Conservation (phyloP, 2,113 vertebrate genomes). For the Camarhynchus parvulus region DNA sequence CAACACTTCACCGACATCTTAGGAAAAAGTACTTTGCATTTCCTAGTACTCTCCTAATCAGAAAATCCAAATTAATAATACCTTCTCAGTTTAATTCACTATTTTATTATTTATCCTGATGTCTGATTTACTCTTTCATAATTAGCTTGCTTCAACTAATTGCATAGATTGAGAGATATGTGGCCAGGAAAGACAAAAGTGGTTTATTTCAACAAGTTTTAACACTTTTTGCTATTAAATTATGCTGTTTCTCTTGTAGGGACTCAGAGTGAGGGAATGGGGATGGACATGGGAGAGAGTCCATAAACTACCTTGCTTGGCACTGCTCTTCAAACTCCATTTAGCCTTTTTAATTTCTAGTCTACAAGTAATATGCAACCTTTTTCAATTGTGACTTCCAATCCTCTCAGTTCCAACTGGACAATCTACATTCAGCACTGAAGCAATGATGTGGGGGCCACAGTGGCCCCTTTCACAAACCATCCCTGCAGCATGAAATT, state of each 20-base stretch:
- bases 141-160: background rate
- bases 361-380: background rate
- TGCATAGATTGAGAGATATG: background rate
- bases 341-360: background rate
- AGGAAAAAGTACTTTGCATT: background rate
- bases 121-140: background rate
- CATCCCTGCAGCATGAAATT: accelerated
- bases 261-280: background rate
- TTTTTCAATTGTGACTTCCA: background rate
- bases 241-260: background rate
- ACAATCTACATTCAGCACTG: background rate
- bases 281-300: background rate
- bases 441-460: background rate
- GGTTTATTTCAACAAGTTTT: background rate
- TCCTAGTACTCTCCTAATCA: background rate
- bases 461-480: background rate
- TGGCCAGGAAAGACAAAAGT: background rate
- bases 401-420: background rate
- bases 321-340: background rate
- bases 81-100: background rate
- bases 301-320: background rate
- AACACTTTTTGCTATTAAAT: background rate
- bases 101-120: background rate
- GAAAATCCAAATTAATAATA: background rate
- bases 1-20: background rate